A percentile compares a stretch with the other conserved stretches of the same genome.
Conservation (phyloP, 2,888 invertebrate species). For the Temnothorax rugatulus region DNA sequence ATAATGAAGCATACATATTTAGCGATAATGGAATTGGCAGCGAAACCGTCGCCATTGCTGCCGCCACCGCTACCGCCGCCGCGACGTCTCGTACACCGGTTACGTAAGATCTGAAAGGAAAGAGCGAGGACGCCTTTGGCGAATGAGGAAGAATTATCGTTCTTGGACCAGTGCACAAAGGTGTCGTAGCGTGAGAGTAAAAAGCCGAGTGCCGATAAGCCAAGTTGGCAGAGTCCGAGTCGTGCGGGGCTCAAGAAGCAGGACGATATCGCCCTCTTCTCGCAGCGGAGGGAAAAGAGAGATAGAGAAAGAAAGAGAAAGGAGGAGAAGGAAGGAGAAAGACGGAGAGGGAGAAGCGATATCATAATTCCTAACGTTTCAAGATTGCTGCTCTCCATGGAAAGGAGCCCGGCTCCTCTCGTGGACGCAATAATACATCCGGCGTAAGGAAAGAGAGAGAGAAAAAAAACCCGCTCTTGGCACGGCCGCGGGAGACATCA, state of each 20-base stretch:
- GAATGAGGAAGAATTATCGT: constrained; percentile 61
- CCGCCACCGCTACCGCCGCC: constrained; percentile 22
- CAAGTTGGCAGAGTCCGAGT: constrained; percentile 68
- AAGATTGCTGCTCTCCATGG: constrained; percentile 20
- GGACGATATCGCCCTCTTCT: constrained; percentile 20
- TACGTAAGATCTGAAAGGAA: constrained; percentile 56
- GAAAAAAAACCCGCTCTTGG: constrained; percentile 50
- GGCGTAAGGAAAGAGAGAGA: not conserved
- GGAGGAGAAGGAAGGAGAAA: too few species aligned
- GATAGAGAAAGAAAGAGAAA: not conserved
- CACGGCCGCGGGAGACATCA: constrained; percentile 62
- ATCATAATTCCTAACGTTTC: constrained; percentile 45
- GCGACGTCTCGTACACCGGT: constrained; percentile 45
- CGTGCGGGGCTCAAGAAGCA: constrained; percentile 51
- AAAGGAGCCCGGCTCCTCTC: not conserved
- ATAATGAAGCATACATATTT: constrained; percentile 53
- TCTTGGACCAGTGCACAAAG: constrained; percentile 66
- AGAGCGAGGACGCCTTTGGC: constrained; percentile 24
- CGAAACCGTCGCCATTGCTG: constrained; percentile 19
- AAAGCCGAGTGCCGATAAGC: constrained; percentile 72
- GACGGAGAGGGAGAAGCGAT: not conserved
- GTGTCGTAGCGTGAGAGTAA: constrained; percentile 65
- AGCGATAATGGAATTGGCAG: constrained; percentile 75
- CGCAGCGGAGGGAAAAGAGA: not conserved
- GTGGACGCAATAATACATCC: constrained; percentile 60